These are phyloP conservation scores for Diorhabda sublineata DNA, from an alignment of 1,140 invertebrate species.

Conservation along the genomic window DNA sequence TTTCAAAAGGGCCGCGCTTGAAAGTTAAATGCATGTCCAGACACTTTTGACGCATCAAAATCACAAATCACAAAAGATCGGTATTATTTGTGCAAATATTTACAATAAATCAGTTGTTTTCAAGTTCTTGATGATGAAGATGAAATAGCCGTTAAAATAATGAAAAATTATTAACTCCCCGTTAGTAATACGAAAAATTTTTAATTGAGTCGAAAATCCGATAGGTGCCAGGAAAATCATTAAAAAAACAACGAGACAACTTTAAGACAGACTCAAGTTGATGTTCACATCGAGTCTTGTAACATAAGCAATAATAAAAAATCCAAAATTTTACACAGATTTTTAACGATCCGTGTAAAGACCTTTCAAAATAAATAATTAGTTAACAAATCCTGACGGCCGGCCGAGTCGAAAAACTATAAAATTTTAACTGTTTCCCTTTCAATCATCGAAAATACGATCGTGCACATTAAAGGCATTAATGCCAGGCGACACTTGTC, in stretches of 20 bases:
- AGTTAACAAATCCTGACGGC: constrained; percentile 17
- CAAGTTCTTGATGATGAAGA: too few relatives aligned
- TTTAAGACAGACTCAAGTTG: too few relatives aligned
- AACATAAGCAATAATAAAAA: neutral
- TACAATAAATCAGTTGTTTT: too few relatives aligned
- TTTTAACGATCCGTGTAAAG: constrained; percentile 13
- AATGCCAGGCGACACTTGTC: constrained; percentile 30
- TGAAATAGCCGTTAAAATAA: too few relatives aligned
- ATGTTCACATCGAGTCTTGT: neutral
- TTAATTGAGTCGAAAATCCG: too few relatives aligned
- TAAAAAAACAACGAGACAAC: too few relatives aligned
- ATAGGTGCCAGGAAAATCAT: too few relatives aligned
- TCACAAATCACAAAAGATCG: neutral
- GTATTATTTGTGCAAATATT: too few relatives aligned
- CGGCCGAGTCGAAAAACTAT: constrained; percentile 11
- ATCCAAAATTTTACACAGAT: neutral
- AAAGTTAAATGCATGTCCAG: constrained; percentile 1
- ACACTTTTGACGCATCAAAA: constrained; percentile 6
- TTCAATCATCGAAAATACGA: constrained; percentile 28
- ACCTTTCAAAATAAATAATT: constrained; percentile 21
- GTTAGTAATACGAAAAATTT: too few relatives aligned
- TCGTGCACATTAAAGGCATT: constrained; percentile 18
- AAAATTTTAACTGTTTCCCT: constrained; percentile 32
- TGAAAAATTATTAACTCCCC: too few relatives aligned
- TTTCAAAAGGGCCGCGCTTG: constrained; percentile 11